These are phyloP conservation scores for Rhopilema esculentum DNA, from an alignment of 30 jellyfish, hydroid and myxozoan species.

Conservation along the genomic window DNA sequence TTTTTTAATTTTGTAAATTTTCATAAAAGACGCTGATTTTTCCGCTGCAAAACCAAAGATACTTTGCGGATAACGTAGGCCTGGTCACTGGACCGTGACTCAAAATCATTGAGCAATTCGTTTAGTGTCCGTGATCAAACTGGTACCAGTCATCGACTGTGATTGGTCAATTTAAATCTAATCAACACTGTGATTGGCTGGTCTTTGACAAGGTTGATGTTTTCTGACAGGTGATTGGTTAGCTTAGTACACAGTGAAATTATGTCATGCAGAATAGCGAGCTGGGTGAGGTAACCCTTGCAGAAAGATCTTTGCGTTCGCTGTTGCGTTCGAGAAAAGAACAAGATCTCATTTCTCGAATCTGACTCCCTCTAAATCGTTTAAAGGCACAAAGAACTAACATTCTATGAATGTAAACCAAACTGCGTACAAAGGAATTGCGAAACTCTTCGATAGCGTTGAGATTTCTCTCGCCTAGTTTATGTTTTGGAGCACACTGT, in stretches of 20 bases:
- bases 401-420: too few relatives aligned
- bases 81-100: conserved; percentile 23
- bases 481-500: too few relatives aligned
- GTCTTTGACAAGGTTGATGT: conserved; percentile 23
- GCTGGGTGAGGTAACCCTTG: conserved; percentile 52
- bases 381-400: too few relatives aligned
- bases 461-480: too few relatives aligned
- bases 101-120: conserved; percentile 54
- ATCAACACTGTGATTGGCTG: conserved; percentile 45
- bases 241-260: conserved; percentile 22
- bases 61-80: conserved; percentile 62
- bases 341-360: too few relatives aligned
- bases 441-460: too few relatives aligned
- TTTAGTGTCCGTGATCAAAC: conserved; percentile 60
- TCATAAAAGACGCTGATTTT: conserved; percentile 38
- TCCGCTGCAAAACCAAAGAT: conserved; percentile 26
- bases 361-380: too few relatives aligned
- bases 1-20: conserved; percentile 6
- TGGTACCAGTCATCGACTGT: conserved; percentile 47
- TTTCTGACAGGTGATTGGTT: conserved; percentile 57
- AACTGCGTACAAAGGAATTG: too few relatives aligned
- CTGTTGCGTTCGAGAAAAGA: neutral
- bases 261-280: conserved; percentile 53
- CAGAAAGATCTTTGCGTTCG: neutral
- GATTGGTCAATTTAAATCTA: conserved; percentile 46